These are phyloP conservation scores for Neuroterus valhalla DNA, from an alignment of 1,140 invertebrate species.

Conservation along the genomic window DNA sequence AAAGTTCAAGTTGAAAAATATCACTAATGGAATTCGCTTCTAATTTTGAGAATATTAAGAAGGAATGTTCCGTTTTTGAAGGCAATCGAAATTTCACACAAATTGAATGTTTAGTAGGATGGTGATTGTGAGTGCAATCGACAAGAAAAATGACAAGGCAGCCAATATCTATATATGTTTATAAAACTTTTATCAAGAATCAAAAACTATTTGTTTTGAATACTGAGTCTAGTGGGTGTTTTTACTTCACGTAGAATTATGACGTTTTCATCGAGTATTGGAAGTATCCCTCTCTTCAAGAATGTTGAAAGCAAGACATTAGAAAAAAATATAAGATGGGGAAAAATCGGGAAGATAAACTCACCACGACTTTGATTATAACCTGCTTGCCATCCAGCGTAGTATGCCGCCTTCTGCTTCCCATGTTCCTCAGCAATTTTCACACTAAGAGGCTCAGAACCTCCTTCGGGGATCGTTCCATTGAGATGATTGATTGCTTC, in stretches of 20 bases:
- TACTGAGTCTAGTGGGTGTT: no score
- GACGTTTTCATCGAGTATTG: no score
- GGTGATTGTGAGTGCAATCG: not conserved
- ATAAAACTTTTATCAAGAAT: no score
- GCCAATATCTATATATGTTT: no score
- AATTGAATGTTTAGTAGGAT: not conserved
- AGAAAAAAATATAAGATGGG: conserved; percentile 30
- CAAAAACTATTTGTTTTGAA: no score
- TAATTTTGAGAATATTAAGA: no score
- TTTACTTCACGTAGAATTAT: no score
- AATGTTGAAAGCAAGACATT: not conserved
- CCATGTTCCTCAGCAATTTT: conserved; percentile 95
- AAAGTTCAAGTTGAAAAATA: no score
- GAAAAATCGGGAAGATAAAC: conserved; percentile 39
- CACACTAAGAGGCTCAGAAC: conserved; percentile 87
- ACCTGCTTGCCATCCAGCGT: conserved; percentile 78
- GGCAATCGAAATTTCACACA: no score
- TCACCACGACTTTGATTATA: conserved; percentile 76
- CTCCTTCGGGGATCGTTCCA: conserved; percentile 89
- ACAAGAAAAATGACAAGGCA: conserved; percentile 1
- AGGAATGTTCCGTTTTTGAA: no score
- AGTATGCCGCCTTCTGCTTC: conserved; percentile 87
- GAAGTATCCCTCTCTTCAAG: not conserved
- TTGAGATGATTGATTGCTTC: conserved; percentile 90
- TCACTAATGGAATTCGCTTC: no score